phyloP scores from a whole-genome alignment of 30 jellyfish, hydroid and myxozoan genomes.

The Hydractinia symbiolongicarpus region DNA sequence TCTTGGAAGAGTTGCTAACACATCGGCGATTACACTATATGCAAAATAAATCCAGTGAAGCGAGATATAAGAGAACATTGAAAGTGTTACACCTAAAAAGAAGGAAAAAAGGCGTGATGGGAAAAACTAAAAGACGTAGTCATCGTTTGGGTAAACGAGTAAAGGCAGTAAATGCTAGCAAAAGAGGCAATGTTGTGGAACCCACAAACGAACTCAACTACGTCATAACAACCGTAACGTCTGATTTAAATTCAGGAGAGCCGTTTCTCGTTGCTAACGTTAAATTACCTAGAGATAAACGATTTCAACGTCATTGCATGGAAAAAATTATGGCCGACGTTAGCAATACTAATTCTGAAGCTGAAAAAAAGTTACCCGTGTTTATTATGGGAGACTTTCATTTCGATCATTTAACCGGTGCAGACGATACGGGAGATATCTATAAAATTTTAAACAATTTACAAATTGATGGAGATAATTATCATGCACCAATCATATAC shows the following conservation, averaged over 20 bases:
- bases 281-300: constrained; percentile 24
- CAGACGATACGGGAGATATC: constrained; percentile 29
- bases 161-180: too few species aligned
- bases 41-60: not conserved
- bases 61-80: not conserved
- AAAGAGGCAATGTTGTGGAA: constrained; percentile 2
- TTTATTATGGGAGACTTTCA: constrained; percentile 31
- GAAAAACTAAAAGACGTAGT: not conserved
- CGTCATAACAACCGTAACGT: constrained; percentile 23
- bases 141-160: too few species aligned
- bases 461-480: constrained; percentile 33
- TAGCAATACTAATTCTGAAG: constrained; percentile 20
- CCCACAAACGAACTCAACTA: constrained; percentile 14
- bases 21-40: not conserved
- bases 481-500: constrained; percentile 24
- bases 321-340: constrained; percentile 25
- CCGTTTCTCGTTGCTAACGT: constrained; percentile 35
- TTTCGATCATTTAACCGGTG: constrained; percentile 23
- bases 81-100: not conserved
- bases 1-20: not conserved
- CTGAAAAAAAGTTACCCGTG: constrained; percentile 9
- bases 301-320: constrained; percentile 29
- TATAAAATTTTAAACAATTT: constrained; percentile 27
- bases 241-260: constrained; percentile 33
- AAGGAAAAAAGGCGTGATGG: not conserved